A percentile compares a stretch with the other conserved stretches of the same genome.
phyloP scores from a whole-genome alignment of 2,113 vertebrate genomes.

The Noctilio leporinus region DNA sequence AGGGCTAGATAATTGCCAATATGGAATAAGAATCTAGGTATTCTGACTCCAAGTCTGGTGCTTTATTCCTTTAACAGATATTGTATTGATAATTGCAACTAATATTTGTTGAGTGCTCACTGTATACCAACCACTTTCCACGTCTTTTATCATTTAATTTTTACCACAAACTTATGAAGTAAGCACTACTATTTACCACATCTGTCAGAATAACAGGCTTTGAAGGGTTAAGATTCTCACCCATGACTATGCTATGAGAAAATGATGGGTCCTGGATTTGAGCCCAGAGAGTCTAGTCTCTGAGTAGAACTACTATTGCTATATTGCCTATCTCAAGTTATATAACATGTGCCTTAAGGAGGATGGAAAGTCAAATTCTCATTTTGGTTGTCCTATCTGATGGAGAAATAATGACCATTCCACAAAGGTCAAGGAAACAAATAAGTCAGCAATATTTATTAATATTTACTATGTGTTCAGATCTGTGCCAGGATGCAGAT shows the following conservation, averaged over 20 bases:
- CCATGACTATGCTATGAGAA: background rate
- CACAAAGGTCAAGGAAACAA: conserved; percentile 3
- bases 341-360: background rate
- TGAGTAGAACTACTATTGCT: background rate
- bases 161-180: background rate
- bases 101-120: background rate
- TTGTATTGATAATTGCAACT: background rate
- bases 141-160: background rate
- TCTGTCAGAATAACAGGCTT: background rate
- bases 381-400: background rate
- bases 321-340: background rate
- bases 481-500: background rate
- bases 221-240: background rate
- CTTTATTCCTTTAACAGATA: background rate
- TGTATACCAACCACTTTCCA: background rate
- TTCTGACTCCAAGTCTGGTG: background rate
- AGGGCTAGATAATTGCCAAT: background rate
- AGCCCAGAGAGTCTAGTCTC: background rate
- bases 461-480: background rate
- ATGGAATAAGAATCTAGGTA: background rate
- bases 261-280: background rate
- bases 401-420: background rate
- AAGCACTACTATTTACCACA: background rate
- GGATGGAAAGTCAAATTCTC: background rate
- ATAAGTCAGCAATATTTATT: conserved; percentile 2